phyloP scores from a whole-genome alignment of 2,113 vertebrate species.

The Clupea harengus region DNA sequence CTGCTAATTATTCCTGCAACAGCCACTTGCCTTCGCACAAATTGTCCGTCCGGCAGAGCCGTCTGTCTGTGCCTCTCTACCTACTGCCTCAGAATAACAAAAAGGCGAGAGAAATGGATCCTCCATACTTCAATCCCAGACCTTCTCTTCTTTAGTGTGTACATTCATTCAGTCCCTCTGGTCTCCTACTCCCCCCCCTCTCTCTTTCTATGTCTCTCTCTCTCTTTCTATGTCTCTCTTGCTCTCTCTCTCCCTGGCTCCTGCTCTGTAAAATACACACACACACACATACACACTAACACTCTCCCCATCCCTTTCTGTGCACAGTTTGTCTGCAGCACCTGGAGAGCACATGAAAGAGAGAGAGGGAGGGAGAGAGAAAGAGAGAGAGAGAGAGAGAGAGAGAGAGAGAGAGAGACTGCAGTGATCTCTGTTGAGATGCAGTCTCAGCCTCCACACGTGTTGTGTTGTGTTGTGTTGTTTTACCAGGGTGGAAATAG shows the following conservation, averaged over 20 bases:
- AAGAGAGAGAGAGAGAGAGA: too few species aligned
- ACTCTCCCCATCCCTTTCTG: slow-evolving; percentile 29
- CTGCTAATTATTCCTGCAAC: slow-evolving; percentile 64
- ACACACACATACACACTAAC: neutral
- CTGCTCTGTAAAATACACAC: neutral
- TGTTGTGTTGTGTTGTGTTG: neutral
- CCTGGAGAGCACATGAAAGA: slow-evolving; percentile 2
- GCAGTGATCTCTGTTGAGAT: too few species aligned
- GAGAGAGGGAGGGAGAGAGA: neutral
- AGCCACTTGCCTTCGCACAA: slow-evolving; percentile 62
- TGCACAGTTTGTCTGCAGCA: slow-evolving; percentile 27
- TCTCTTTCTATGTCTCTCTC: too few species aligned
- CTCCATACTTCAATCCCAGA: slow-evolving; percentile 1
- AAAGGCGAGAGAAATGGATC: slow-evolving; percentile 48
- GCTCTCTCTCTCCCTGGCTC: neutral
- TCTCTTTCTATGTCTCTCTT: too few species aligned
- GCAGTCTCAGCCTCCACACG: neutral
- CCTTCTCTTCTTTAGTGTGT: neutral
- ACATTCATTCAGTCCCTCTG: neutral
- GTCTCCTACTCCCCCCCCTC: neutral
- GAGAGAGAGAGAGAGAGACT: neutral
- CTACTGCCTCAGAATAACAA: slow-evolving; percentile 73
- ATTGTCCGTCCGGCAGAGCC: slow-evolving; percentile 52
- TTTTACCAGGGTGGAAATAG: neutral
- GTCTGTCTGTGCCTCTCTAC: slow-evolving; percentile 60